These are phyloP conservation scores for Drosophila guanche DNA, from an alignment of 1,140 invertebrate genomes.

Conservation along the genomic window DNA sequence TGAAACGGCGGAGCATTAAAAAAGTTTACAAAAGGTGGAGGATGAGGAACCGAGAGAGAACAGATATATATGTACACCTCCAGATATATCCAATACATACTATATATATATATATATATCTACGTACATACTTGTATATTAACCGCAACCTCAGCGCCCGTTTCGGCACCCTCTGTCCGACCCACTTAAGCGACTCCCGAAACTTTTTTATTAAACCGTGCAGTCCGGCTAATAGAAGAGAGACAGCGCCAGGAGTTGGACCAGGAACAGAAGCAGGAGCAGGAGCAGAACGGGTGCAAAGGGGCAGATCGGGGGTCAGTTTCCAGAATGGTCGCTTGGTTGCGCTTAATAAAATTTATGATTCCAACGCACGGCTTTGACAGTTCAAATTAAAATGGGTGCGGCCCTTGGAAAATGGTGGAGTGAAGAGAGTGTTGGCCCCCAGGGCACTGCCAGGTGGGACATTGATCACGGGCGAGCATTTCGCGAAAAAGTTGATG, in stretches of 20 bases:
- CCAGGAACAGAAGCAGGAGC: slow-evolving; percentile 1
- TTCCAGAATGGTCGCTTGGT: slow-evolving; percentile 75
- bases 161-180: slow-evolving; percentile 15
- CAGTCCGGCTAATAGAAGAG: slow-evolving; percentile 68
- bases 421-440: neutral
- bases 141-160: slow-evolving; percentile 53
- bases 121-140: slow-evolving; percentile 54
- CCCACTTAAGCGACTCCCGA: slow-evolving; percentile 71
- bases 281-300: slow-evolving; percentile 11
- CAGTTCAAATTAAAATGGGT: slow-evolving; percentile 81
- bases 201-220: slow-evolving; percentile 82
- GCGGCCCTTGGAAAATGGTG: slow-evolving; percentile 39
- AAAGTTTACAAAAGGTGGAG: slow-evolving; percentile 66
- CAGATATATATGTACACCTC: slow-evolving; percentile 26
- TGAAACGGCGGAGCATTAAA: slow-evolving; percentile 76
- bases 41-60: neutral
- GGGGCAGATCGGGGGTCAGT: slow-evolving; percentile 52
- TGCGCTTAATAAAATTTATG: slow-evolving; percentile 82
- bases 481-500: slow-evolving; percentile 19
- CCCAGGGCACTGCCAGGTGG: slow-evolving; percentile 9
- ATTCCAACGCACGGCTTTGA: slow-evolving; percentile 78
- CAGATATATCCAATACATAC: slow-evolving; percentile 5
- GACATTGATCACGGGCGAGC: slow-evolving; percentile 4
- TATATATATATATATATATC: slow-evolving; percentile 20
- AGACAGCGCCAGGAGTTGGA: slow-evolving; percentile 8